Base-by-base conservation (phyloP, 2,888 invertebrate genomes). In the Brenthis daphne region DNA sequence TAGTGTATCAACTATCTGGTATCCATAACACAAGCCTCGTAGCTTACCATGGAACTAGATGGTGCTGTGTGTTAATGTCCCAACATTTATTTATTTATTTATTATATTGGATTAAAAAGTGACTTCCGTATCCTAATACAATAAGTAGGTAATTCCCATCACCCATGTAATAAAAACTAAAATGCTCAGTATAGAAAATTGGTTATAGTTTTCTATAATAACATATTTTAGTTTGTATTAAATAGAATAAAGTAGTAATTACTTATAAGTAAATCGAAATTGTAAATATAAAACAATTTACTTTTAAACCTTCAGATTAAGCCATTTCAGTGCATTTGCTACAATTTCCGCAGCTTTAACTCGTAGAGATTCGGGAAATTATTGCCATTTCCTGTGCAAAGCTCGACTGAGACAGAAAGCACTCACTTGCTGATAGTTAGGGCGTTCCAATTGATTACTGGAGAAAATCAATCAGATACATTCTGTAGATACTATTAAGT, bases 321-420 rank as follows among this genome's bases (percentile, higher is more conserved):
- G 65, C 54, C 64, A 54, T 47, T 67, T 60, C 61, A 50, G 65
- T 65, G 69, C 73, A 71, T 75, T 73, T 73, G 68, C 68, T 60
- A 73, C 76, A 77, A 78, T 77, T 76, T 78, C 78, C 79, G 74
- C 20, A 64, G 68, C 37, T 43, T 47, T 57, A 68, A 65, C 64
- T 65, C 58, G 68, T 71, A 65, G 68, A 73, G 65, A 70, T 75
- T 74, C 70, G 76, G 74, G 76, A 76, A 78, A 77, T 77, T 71
- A 75, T 75, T 72, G 61, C 75, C 75, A 77, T 79, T 77, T 79
- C 77, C 78, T 55, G 50, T 24, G 33, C 24, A 47, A 68, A 11
- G 37, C 51, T 51, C 43, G 47, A 51, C 57, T 53, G 54, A 53
- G 48, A 55, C 56, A 56, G 47, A 37, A 33, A 50, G 61, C 63